Conservation (phyloP, 1,140 invertebrate genomes). For the Latrodectus geometricus region DNA sequence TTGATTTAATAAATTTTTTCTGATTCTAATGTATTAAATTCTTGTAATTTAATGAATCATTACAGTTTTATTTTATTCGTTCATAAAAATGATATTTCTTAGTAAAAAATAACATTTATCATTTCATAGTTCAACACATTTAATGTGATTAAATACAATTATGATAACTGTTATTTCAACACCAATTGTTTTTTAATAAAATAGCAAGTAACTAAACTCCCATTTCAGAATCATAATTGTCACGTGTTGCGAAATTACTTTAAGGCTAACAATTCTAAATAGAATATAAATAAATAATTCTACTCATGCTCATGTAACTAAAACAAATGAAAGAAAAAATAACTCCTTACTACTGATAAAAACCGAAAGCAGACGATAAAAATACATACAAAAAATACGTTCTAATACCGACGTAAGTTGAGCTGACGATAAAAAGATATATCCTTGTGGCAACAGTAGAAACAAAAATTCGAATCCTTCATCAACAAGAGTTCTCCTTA, state of each 20-base stretch:
- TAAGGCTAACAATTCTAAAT: background rate
- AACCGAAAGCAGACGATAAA: background rate
- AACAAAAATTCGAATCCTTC: conserved; percentile 26
- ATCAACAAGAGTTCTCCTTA: conserved; percentile 47
- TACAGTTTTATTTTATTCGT: too few relatives aligned
- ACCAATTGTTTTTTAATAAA: too few relatives aligned
- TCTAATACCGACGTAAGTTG: background rate
- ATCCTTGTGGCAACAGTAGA: background rate
- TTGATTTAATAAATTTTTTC: too few relatives aligned
- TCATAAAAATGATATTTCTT: too few relatives aligned
- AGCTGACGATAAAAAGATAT: background rate
- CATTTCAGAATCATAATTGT: background rate
- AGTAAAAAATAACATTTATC: too few relatives aligned
- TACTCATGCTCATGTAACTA: too few relatives aligned
- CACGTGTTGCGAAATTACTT: background rate
- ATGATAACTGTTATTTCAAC: too few relatives aligned
- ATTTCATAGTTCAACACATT: too few relatives aligned
- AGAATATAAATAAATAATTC: too few relatives aligned
- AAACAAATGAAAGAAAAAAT: background rate
- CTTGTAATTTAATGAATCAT: too few relatives aligned
- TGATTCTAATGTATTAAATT: too few relatives aligned
- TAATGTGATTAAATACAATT: too few relatives aligned
- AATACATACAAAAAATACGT: background rate
- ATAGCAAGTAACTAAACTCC: background rate
- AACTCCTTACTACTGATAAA: background rate